Conservation (phyloP, 2,797 vertebrate species). For the Knipowitschia caucasica region DNA sequence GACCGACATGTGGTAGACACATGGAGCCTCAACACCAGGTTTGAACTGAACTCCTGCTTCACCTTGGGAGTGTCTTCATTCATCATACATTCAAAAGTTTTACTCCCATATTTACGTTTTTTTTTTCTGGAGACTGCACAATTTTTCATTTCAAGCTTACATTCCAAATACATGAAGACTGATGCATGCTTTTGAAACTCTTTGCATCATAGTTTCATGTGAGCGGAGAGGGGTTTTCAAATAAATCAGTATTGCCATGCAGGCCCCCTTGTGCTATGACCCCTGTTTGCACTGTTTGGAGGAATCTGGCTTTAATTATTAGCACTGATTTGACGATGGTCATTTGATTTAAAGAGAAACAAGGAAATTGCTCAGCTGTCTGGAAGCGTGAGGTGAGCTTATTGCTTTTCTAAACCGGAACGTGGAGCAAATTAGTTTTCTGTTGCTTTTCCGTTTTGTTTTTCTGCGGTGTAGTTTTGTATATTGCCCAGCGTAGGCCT, state of each 20-base stretch:
- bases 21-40: constrained; percentile 59
- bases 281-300: constrained; percentile 17
- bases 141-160: constrained; percentile 1
- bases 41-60: constrained; percentile 16
- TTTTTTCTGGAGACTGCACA: not conserved
- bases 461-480: constrained; percentile 27
- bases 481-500: not conserved
- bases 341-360: constrained; percentile 29
- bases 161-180: constrained; percentile 9
- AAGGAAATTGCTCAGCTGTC: constrained; percentile 13
- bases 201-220: constrained; percentile 20
- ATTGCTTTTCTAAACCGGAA: constrained; percentile 10
- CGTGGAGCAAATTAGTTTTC: constrained; percentile 26
- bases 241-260: constrained; percentile 16
- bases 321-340: constrained; percentile 11
- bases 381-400: not conserved
- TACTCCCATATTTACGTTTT: not conserved
- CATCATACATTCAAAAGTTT: constrained; percentile 10
- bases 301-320: constrained; percentile 35
- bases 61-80: constrained; percentile 16
- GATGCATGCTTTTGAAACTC: constrained; percentile 18
- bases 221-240: constrained; percentile 9
- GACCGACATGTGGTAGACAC: constrained; percentile 70
- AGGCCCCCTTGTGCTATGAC: constrained; percentile 26
- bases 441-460: constrained; percentile 13